These are phyloP conservation scores for Therioaphis trifolii DNA, from an alignment of 2,888 invertebrate genomes.

Conservation along the genomic window DNA sequence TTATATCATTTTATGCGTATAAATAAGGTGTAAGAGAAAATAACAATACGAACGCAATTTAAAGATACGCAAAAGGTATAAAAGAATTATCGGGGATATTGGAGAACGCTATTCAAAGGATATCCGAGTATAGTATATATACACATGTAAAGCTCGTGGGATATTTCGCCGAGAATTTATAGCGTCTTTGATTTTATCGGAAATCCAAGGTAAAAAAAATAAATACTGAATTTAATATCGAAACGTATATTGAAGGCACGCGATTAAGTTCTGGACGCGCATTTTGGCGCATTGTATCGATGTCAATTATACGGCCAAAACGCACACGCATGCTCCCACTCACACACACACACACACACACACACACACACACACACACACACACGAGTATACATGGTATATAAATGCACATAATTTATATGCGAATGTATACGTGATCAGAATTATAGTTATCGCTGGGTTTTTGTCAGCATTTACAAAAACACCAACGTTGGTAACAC, in stretches of 20 bases:
- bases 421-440: background rate
- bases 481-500: background rate
- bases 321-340: too few relatives aligned
- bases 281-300: background rate
- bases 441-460: background rate
- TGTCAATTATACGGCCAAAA: conserved; percentile 7
- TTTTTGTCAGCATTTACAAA: background rate
- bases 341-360: background rate
- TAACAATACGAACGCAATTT: background rate
- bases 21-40: background rate
- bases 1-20: too few relatives aligned
- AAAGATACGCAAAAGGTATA: background rate
- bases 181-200: conserved; percentile 34
- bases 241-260: background rate
- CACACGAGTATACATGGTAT: background rate
- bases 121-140: background rate
- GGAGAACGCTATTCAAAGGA: background rate
- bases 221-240: too few relatives aligned
- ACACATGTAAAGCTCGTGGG: background rate
- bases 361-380: too few relatives aligned
- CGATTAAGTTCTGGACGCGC: conserved; percentile 27
- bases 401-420: conserved; percentile 1
- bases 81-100: background rate
- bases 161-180: conserved; percentile 30
- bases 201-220: background rate